These are phyloP conservation scores for Drosophila pseudoobscura DNA, from an alignment of 1,140 invertebrate species.

Conservation along the genomic window DNA sequence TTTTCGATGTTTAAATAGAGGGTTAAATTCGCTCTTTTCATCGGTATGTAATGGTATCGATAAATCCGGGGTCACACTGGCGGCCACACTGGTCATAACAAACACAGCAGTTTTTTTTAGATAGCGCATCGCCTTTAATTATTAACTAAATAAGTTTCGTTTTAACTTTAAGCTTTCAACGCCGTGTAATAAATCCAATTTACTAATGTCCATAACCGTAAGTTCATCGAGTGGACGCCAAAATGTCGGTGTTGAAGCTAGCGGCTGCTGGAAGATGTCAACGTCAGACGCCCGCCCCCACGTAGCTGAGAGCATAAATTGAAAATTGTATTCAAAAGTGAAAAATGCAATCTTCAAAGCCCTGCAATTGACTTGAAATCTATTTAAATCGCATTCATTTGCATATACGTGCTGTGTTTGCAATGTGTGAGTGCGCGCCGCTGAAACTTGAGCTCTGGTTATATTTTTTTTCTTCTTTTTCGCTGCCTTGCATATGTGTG, in stretches of 20 bases:
- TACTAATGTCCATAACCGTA: conserved; percentile 82
- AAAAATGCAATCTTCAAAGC: conserved; percentile 40
- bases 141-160: conserved; percentile 41
- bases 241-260: not conserved
- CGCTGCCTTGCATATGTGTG: conserved; percentile 24
- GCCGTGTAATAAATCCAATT: conserved; percentile 61
- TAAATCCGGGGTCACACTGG: too few species aligned
- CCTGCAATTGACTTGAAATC: conserved; percentile 44
- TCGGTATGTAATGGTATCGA: too few species aligned
- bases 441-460: conserved; percentile 71
- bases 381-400: conserved; percentile 39
- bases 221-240: conserved; percentile 31
- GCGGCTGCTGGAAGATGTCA: conserved; percentile 8
- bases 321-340: conserved; percentile 38
- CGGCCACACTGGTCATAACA: conserved; percentile 21
- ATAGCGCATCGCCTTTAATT: conserved; percentile 53
- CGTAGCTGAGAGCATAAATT: conserved; percentile 55
- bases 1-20: too few species aligned
- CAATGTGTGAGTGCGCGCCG: conserved; percentile 29
- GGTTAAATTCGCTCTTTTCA: too few species aligned
- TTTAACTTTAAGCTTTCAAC: conserved; percentile 52
- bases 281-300: conserved; percentile 71
- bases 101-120: conserved; percentile 67
- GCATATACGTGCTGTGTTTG: conserved; percentile 1
- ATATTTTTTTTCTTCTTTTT: conserved; percentile 18